These are phyloP conservation scores for Zaprionus inermis DNA, from an alignment of 1,140 invertebrate genomes.

Conservation along the genomic window DNA sequence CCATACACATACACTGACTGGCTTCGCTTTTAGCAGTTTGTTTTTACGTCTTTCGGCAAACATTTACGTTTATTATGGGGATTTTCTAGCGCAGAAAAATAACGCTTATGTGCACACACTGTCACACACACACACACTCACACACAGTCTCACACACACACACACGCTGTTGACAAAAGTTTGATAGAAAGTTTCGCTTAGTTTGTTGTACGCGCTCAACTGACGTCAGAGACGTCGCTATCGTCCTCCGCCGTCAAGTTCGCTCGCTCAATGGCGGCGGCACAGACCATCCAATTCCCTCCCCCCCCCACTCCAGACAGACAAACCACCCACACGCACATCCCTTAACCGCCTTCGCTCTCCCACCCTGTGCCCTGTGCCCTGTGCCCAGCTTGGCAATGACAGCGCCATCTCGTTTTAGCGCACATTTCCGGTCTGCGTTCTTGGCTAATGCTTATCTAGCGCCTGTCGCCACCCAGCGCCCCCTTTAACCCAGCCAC, in stretches of 20 bases:
- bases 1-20: neutral
- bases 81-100: conserved; percentile 83
- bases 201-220: conserved; percentile 32
- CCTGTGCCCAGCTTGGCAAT: neutral
- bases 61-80: conserved; percentile 80
- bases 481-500: neutral
- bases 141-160: conserved; percentile 9
- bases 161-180: conserved; percentile 33
- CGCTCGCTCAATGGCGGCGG: conserved; percentile 15
- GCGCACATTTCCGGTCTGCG: conserved; percentile 70
- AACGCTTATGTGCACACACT: conserved; percentile 68
- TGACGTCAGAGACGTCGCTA: conserved; percentile 48
- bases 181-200: conserved; percentile 32
- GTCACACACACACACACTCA: conserved; percentile 18
- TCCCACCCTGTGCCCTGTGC: no score
- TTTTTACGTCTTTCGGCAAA: conserved; percentile 72
- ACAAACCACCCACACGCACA: neutral
- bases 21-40: conserved; percentile 58
- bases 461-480: neutral
- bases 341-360: neutral
- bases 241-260: no score
- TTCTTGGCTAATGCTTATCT: conserved; percentile 20
- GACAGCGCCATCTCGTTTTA: conserved; percentile 77
- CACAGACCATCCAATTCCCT: no score
- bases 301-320: neutral